Evolutionary conservation across 2,113 vertebrate species (phyloP).

Genomic region (Xerus inauris): DNA sequence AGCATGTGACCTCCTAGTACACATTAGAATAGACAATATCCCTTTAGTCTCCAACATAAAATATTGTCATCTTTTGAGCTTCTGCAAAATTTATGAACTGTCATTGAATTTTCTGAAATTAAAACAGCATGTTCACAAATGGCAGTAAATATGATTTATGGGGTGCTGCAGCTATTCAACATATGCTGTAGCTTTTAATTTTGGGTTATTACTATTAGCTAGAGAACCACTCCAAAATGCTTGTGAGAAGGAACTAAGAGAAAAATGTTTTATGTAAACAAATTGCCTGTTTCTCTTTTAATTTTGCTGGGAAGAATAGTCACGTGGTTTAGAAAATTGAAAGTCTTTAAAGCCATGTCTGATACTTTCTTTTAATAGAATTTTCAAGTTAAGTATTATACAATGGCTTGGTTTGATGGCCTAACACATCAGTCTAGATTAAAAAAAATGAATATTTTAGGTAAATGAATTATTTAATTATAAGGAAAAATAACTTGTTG

Average conservation of each 20-base stretch:
- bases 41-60: slow-evolving; percentile 61
- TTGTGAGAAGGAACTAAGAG: not conserved
- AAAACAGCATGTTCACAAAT: slow-evolving; percentile 71
- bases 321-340: not conserved
- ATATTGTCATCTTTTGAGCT: slow-evolving; percentile 56
- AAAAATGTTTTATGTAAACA: not conserved
- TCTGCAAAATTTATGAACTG: slow-evolving; percentile 71
- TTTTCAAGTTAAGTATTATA: not conserved
- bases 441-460: not conserved
- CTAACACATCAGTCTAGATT: not conserved
- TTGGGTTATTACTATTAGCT: slow-evolving; percentile 56
- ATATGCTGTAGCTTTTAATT: slow-evolving; percentile 66
- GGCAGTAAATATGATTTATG: slow-evolving; percentile 72
- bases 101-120: slow-evolving; percentile 75
- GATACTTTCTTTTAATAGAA: not conserved
- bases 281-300: not conserved
- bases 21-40: slow-evolving; percentile 63
- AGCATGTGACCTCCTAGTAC: slow-evolving; percentile 31
- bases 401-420: not conserved
- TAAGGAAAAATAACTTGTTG: slow-evolving; percentile 5
- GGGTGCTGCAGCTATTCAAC: not conserved
- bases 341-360: not conserved
- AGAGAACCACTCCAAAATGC: not conserved
- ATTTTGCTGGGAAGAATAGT: not conserved
- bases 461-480: not conserved